Evolutionary conservation across 2,888 invertebrate genomes (phyloP).

Genomic region (Phymatocera aterrima): DNA sequence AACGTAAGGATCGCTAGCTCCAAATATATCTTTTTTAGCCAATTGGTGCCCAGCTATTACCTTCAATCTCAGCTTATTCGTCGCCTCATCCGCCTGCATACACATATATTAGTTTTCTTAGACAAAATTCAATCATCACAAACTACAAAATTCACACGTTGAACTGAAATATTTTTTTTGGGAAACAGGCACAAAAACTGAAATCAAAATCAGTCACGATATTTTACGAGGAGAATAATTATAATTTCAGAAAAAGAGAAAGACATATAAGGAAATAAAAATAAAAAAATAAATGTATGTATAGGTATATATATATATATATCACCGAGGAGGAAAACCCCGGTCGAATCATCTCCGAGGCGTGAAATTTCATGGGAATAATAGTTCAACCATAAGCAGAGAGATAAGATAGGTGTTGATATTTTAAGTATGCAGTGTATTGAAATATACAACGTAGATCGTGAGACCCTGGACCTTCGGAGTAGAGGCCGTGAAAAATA

Average conservation of each 20-base stretch:
- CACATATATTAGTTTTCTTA: slow-evolving; percentile 53
- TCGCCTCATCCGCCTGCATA: slow-evolving; percentile 89
- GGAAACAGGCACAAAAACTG: neutral
- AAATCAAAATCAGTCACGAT: too few species aligned
- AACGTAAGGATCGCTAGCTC: slow-evolving; percentile 99
- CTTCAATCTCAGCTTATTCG: slow-evolving; percentile 89
- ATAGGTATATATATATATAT: neutral
- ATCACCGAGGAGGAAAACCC: neutral
- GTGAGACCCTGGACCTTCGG: slow-evolving; percentile 22
- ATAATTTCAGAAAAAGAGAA: neutral
- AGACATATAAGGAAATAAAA: neutral
- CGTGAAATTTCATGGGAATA: neutral
- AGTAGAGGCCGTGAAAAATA: slow-evolving; percentile 24
- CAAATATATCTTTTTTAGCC: slow-evolving; percentile 99
- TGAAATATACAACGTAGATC: neutral
- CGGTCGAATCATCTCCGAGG: neutral
- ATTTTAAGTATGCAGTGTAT: neutral
- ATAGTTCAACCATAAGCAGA: neutral
- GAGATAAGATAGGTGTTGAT: neutral
- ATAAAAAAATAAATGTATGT: neutral
- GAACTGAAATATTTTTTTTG: too few species aligned
- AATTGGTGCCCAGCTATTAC: slow-evolving; percentile 92
- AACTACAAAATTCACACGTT: too few species aligned
- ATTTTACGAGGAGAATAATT: neutral
- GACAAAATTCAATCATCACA: too few species aligned